phyloP scores from a whole-genome alignment of 2,888 invertebrate genomes.

The Phalangium opilio region DNA sequence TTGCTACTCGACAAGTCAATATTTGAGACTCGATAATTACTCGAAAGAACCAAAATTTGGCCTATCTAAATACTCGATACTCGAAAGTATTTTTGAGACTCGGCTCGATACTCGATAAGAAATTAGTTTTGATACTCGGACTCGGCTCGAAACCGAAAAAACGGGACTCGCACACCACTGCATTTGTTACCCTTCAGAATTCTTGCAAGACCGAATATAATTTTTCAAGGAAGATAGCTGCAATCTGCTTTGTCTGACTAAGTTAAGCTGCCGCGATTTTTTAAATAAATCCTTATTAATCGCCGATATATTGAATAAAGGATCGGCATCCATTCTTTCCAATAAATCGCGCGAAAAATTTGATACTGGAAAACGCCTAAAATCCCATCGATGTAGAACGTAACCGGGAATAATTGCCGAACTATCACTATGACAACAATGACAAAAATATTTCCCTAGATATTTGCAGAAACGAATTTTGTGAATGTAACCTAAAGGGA shows the following conservation, averaged over 20 bases:
- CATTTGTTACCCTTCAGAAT: conserved; percentile 44
- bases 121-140: too few species aligned
- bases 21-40: too few species aligned
- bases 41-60: too few species aligned
- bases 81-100: too few species aligned
- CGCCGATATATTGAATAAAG: conserved; percentile 56
- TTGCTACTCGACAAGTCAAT: too few species aligned
- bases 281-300: conserved; percentile 50
- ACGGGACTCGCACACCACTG: too few species aligned
- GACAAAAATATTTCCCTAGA: conserved; percentile 68
- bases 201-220: conserved; percentile 52
- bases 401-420: conserved; percentile 46
- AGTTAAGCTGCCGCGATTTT: conserved; percentile 44
- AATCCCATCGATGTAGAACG: conserved; percentile 37
- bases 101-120: too few species aligned
- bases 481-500: conserved; percentile 43
- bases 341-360: conserved; percentile 60
- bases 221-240: conserved; percentile 54
- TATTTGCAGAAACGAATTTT: conserved; percentile 68
- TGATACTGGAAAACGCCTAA: conserved; percentile 57
- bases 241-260: conserved; percentile 43
- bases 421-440: conserved; percentile 66
- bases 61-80: too few species aligned
- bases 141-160: too few species aligned
- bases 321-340: conserved; percentile 58